Conservation (phyloP, 2,797 vertebrate species). For the Tenualosa ilisha region DNA sequence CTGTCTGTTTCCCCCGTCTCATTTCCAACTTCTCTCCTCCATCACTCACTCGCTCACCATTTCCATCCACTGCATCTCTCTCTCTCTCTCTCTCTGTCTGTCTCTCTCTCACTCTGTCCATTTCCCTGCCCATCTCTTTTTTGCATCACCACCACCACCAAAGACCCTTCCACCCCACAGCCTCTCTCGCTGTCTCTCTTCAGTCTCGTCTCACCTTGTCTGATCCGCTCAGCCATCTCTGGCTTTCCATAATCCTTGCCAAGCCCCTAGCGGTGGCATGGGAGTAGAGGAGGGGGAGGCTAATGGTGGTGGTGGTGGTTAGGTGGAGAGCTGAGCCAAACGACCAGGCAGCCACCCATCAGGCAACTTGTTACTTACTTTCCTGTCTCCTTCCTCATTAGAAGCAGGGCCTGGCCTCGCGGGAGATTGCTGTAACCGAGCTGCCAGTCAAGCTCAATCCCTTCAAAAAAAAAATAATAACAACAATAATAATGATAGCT, state of each 20-base stretch:
- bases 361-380: neutral
- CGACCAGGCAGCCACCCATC: neutral
- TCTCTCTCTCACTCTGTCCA: too few species aligned
- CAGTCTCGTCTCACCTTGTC: neutral
- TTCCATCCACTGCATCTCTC: neutral
- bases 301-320: neutral
- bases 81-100: neutral
- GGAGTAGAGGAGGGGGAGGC: neutral
- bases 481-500: neutral
- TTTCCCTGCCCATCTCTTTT: neutral
- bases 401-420: neutral
- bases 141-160: neutral
- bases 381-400: neutral
- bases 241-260: neutral
- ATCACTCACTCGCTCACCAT: neutral
- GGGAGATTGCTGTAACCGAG: neutral
- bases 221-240: neutral
- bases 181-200: neutral
- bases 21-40: neutral
- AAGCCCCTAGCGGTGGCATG: neutral
- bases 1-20: neutral
- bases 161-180: neutral
- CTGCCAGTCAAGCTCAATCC: neutral
- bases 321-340: neutral
- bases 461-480: neutral